Evolutionary conservation across 2,797 vertebrate species (phyloP).

Genomic region (Onychomys leucogaster): DNA sequence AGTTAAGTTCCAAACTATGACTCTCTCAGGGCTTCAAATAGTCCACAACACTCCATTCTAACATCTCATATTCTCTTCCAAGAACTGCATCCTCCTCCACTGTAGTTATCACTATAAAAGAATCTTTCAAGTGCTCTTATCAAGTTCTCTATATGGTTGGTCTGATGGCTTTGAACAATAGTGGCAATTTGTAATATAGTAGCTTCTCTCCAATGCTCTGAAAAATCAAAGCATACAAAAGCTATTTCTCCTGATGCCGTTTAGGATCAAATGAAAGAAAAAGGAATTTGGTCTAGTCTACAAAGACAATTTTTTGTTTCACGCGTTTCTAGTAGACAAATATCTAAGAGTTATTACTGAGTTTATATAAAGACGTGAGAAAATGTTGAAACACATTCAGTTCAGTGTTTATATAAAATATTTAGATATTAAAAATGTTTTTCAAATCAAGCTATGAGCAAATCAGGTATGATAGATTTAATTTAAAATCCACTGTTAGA

Average conservation of each 20-base stretch:
- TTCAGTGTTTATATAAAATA: neutral
- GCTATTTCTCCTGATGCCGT: conserved; percentile 69
- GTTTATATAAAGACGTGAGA: conserved; percentile 29
- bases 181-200: conserved; percentile 69
- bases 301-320: conserved; percentile 42
- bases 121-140: conserved; percentile 78
- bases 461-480: neutral
- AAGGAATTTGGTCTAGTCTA: conserved; percentile 46
- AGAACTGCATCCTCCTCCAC: conserved; percentile 51
- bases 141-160: conserved; percentile 74
- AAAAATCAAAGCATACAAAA: conserved; percentile 81
- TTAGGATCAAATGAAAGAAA: conserved; percentile 77
- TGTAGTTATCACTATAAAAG: conserved; percentile 74
- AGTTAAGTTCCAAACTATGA: conserved; percentile 62
- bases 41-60: conserved; percentile 66
- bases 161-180: conserved; percentile 76
- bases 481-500: conserved; percentile 16
- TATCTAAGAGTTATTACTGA: conserved; percentile 51
- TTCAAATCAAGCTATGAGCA: neutral
- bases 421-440: conserved; percentile 36
- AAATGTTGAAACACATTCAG: neutral
- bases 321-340: conserved; percentile 56
- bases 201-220: conserved; percentile 69
- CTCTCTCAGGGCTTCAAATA: conserved; percentile 49
- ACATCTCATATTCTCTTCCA: conserved; percentile 76